phyloP scores from a whole-genome alignment of 2,113 vertebrate species.

The Thermophis baileyi region DNA sequence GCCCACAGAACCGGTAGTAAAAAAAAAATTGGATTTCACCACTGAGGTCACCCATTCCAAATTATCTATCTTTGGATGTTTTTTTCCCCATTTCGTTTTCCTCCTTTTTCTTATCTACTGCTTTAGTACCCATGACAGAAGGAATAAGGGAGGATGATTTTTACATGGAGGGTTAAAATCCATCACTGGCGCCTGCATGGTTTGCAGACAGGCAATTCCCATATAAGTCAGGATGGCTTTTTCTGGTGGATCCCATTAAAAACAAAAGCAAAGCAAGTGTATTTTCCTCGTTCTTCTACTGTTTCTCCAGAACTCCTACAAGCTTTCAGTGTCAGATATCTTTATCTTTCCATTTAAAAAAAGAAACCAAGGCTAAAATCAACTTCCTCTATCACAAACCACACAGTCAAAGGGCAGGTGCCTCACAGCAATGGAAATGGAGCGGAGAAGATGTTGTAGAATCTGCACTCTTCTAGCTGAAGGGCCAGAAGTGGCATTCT shows the following conservation, averaged over 20 bases:
- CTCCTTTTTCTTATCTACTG: background rate
- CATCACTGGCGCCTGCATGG: background rate
- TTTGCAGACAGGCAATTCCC: background rate
- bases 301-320: conserved; percentile 6
- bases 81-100: background rate
- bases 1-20: no score
- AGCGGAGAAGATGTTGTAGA: background rate
- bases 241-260: background rate
- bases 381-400: background rate
- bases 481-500: background rate
- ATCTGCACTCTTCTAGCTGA: background rate
- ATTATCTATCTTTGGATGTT: no score
- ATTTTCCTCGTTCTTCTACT: background rate
- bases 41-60: background rate
- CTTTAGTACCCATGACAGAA: background rate
- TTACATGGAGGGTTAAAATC: conserved; percentile 3
- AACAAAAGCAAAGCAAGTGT: background rate
- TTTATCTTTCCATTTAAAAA: background rate
- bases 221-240: background rate
- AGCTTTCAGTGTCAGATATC: background rate
- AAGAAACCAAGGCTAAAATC: background rate
- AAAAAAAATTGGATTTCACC: no score
- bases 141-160: no score
- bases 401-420: background rate
- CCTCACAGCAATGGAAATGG: background rate